A percentile compares a stretch with the other conserved stretches of the same genome.
Evolutionary conservation across 1,140 invertebrate genomes (phyloP).

Genomic region (Drosophila suzukii): DNA sequence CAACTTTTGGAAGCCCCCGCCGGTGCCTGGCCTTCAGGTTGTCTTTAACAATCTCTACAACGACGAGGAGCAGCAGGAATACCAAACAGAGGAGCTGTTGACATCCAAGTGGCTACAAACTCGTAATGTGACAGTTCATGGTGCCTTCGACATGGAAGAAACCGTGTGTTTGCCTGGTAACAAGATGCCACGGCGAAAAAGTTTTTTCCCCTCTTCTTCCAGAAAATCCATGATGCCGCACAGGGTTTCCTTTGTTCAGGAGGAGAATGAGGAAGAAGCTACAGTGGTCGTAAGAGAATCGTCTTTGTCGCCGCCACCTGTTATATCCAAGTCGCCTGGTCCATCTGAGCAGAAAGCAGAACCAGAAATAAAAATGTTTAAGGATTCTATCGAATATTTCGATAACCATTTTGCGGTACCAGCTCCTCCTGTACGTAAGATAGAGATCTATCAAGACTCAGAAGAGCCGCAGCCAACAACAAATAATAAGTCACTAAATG

Average conservation of each 20-base stretch:
- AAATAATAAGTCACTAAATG: conserved; percentile 2
- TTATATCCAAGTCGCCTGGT: not conserved
- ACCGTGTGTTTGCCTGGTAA: conserved; percentile 57
- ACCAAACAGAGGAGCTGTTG: conserved; percentile 70
- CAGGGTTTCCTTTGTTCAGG: conserved; percentile 17
- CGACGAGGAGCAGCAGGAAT: conserved; percentile 59
- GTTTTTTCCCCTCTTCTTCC: conserved; percentile 65
- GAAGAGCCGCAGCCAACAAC: conserved; percentile 10
- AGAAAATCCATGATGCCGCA: conserved; percentile 42
- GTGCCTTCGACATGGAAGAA: conserved; percentile 78
- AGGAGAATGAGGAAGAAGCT: conserved; percentile 17
- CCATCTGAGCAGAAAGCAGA: not conserved
- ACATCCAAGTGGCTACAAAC: conserved; percentile 45
- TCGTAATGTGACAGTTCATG: conserved; percentile 34
- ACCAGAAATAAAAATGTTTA: not conserved
- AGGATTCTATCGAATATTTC: not conserved
- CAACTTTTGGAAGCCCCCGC: conserved; percentile 48
- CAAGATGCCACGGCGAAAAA: conserved; percentile 69
- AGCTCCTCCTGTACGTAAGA: conserved; percentile 31
- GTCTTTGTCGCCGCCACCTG: not conserved
- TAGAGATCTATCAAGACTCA: conserved; percentile 70
- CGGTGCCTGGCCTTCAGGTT: conserved; percentile 12
- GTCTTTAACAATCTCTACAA: conserved; percentile 58
- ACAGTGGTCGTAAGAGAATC: not conserved
- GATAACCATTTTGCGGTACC: conserved; percentile 45